Evolutionary conservation across 1,140 invertebrate genomes (phyloP).

Genomic region (Meloidogyne exigua): DNA sequence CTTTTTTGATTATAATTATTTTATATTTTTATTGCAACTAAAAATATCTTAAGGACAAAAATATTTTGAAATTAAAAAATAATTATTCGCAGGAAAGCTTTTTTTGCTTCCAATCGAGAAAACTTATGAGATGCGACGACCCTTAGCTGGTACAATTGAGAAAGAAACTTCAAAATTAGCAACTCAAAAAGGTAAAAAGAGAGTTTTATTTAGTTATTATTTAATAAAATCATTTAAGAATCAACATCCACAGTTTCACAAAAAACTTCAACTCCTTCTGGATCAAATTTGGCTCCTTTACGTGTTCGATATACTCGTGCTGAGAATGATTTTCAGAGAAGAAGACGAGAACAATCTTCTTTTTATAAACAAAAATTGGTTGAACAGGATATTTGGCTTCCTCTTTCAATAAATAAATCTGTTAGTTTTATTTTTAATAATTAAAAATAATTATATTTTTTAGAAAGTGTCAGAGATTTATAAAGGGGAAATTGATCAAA

Average conservation of each 20-base stretch:
- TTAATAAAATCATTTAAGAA: background rate
- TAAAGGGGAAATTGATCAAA: background rate
- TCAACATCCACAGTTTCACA: background rate
- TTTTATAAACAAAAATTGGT: slow-evolving; percentile 31
- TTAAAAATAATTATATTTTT: background rate
- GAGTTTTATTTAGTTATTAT: background rate
- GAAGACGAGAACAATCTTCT: slow-evolving; percentile 22
- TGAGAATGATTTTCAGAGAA: slow-evolving; percentile 18
- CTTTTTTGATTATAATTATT: too few relatives aligned
- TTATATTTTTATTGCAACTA: too few relatives aligned
- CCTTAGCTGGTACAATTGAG: slow-evolving; percentile 11
- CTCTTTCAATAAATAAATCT: slow-evolving; percentile 5
- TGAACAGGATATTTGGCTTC: slow-evolving; percentile 26
- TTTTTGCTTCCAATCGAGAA: slow-evolving; percentile 26
- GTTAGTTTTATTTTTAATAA: background rate
- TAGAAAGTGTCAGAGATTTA: background rate
- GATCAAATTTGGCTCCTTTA: slow-evolving; percentile 19
- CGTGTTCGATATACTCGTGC: slow-evolving; percentile 16
- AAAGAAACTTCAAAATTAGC: background rate
- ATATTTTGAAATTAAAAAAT: background rate
- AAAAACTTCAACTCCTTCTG: background rate
- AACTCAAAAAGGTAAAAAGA: background rate
- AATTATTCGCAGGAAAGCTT: background rate
- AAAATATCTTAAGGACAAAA: too few relatives aligned
- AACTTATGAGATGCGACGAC: slow-evolving; percentile 24